Conservation (phyloP, 2,888 invertebrate species). For the Acronicta psi region DNA sequence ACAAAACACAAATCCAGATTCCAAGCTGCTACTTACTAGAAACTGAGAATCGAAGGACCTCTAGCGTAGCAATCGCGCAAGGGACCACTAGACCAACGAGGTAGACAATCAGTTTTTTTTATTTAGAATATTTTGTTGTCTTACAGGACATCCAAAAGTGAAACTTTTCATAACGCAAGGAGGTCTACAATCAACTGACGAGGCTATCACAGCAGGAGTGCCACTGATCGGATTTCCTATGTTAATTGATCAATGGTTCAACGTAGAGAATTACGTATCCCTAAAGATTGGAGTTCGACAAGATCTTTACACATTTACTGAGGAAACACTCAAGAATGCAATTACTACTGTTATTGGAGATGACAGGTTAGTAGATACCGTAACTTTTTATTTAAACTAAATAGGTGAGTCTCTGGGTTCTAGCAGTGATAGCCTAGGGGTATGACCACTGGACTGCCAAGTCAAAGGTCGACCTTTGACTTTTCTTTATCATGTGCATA, state of each 20-base stretch:
- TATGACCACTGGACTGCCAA: no score
- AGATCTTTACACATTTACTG: constrained; percentile 63
- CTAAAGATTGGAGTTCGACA: constrained; percentile 68
- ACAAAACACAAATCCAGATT: no score
- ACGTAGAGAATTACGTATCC: constrained; percentile 66
- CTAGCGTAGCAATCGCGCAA: no score
- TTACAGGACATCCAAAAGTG: constrained; percentile 77
- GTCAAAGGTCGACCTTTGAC: no score
- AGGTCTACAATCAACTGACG: constrained; percentile 79
- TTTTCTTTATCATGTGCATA: no score
- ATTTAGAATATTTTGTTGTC: no score
- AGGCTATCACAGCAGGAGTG: constrained; percentile 74
- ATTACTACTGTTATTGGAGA: constrained; percentile 60
- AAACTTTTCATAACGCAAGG: constrained; percentile 80
- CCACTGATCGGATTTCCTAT: constrained; percentile 79
- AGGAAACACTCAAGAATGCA: constrained; percentile 57
- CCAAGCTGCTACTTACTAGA: no score
- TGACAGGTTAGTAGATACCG: constrained; percentile 50
- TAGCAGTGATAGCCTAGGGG: no score
- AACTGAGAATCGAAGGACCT: no score
- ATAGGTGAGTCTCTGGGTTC: no score
- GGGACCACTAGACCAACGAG: no score
- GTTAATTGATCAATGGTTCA: constrained; percentile 76
- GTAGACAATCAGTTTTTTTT: no score
- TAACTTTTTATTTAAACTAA: neutral